Conservation (phyloP, 2,113 vertebrate species). For the Hippocampus abdominalis region DNA sequence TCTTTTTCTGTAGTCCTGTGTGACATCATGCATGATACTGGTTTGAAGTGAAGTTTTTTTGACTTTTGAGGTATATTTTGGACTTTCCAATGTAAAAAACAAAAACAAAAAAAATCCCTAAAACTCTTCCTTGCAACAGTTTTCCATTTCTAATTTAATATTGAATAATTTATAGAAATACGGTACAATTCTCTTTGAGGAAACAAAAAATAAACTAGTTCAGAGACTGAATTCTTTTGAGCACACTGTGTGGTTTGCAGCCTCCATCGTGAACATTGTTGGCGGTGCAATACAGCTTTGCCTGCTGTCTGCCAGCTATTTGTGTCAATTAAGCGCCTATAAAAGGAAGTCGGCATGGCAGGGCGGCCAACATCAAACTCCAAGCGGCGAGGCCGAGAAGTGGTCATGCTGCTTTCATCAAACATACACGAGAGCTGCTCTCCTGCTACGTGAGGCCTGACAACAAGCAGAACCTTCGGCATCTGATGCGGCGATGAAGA, state of each 20-base stretch:
- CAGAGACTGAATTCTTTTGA: background rate
- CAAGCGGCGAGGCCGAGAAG: conserved; percentile 58
- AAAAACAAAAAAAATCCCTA: too few relatives aligned
- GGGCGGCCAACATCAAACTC: conserved; percentile 67
- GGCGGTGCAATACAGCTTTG: conserved; percentile 74
- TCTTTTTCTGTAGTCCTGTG: too few relatives aligned
- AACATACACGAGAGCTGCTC: background rate
- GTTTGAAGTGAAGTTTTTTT: background rate
- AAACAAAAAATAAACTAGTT: background rate
- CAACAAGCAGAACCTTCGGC: conserved; percentile 3
- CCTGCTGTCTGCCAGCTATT: conserved; percentile 80
- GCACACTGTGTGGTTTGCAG: background rate
- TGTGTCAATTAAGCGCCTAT: conserved; percentile 84
- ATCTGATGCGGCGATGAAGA: conserved; percentile 39
- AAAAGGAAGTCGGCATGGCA: conserved; percentile 83
- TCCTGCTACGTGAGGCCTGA: conserved; percentile 3
- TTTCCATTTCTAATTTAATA: background rate
- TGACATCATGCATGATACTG: background rate
- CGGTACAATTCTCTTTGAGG: background rate
- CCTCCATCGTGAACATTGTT: conserved; percentile 63
- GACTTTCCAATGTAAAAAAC: background rate
- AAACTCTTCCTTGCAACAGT: background rate
- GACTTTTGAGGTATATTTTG: background rate
- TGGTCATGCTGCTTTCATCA: conserved; percentile 37
- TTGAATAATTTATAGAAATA: background rate